These are phyloP conservation scores for Talpa occidentalis DNA, from an alignment of 2,113 vertebrate species.

Conservation along the genomic window DNA sequence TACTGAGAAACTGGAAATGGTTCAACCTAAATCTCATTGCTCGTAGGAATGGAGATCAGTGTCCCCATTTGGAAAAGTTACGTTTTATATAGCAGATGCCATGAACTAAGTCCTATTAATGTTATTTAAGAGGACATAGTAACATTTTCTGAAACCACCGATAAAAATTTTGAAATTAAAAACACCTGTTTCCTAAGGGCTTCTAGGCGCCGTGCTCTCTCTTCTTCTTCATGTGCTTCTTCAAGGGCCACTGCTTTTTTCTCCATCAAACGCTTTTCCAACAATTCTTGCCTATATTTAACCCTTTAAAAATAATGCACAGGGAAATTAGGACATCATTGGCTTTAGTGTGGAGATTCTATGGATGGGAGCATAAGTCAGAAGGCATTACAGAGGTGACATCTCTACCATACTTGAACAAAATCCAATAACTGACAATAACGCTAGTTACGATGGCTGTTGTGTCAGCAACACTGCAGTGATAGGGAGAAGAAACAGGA, in stretches of 20 bases:
- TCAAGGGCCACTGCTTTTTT: conserved; percentile 83
- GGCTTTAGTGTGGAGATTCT: neutral
- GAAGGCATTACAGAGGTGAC: neutral
- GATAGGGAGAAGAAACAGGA: too few species aligned
- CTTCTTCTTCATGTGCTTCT: conserved; percentile 83
- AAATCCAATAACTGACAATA: too few species aligned
- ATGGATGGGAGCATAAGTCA: neutral
- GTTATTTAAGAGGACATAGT: conserved; percentile 46
- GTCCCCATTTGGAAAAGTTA: conserved; percentile 47
- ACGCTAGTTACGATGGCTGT: too few species aligned
- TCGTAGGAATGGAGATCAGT: conserved; percentile 10
- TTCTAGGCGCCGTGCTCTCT: conserved; percentile 86
- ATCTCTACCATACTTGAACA: neutral
- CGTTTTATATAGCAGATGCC: conserved; percentile 54
- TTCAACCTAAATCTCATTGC: conserved; percentile 60
- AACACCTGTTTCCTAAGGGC: conserved; percentile 92
- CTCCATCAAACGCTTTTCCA: conserved; percentile 84
- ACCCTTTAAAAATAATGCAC: conserved; percentile 86
- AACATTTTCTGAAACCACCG: neutral
- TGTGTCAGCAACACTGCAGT: too few species aligned
- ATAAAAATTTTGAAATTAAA: neutral
- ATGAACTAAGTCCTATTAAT: conserved; percentile 44
- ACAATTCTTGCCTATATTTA: conserved; percentile 86
- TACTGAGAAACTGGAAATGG: conserved; percentile 40
- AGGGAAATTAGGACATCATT: neutral